Evolutionary conservation across 2,797 vertebrate species (phyloP).

Genomic region (Chiroxiphia lanceolata): DNA sequence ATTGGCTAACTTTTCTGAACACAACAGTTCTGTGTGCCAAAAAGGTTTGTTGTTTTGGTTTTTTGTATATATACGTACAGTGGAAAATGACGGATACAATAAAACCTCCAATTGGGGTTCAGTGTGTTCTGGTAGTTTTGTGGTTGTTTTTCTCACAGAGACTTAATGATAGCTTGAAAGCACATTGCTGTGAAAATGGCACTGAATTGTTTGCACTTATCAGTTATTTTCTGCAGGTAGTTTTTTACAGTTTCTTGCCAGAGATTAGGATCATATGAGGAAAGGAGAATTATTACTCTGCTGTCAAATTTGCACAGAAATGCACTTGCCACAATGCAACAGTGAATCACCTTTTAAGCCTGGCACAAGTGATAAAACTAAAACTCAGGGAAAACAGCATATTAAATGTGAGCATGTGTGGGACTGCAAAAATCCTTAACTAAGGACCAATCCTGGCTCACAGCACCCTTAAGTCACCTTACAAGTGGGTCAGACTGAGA

Average conservation of each 20-base stretch:
- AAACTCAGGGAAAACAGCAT: neutral
- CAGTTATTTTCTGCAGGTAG: conserved; percentile 18
- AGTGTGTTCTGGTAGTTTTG: neutral
- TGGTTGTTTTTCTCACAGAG: neutral
- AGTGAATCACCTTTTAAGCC: conserved; percentile 22
- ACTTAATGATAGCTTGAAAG: conserved; percentile 29
- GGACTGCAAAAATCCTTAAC: neutral
- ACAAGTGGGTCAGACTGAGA: neutral
- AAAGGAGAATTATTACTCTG: neutral
- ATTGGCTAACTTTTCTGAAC: neutral
- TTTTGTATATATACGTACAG: neutral
- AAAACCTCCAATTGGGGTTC: neutral
- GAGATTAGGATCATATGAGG: neutral
- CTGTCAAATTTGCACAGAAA: conserved; percentile 1
- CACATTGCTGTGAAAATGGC: neutral
- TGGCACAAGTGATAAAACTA: neutral
- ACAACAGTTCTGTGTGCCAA: neutral
- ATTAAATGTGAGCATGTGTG: neutral
- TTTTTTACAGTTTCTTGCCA: neutral
- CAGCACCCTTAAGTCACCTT: neutral
- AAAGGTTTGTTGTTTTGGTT: neutral
- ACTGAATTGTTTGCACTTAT: conserved; percentile 23
- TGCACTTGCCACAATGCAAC: neutral
- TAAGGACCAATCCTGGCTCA: neutral
- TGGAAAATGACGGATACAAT: neutral